These are phyloP conservation scores for Cirrhinus molitorella DNA, from an alignment of 2,797 vertebrate species.

Conservation along the genomic window DNA sequence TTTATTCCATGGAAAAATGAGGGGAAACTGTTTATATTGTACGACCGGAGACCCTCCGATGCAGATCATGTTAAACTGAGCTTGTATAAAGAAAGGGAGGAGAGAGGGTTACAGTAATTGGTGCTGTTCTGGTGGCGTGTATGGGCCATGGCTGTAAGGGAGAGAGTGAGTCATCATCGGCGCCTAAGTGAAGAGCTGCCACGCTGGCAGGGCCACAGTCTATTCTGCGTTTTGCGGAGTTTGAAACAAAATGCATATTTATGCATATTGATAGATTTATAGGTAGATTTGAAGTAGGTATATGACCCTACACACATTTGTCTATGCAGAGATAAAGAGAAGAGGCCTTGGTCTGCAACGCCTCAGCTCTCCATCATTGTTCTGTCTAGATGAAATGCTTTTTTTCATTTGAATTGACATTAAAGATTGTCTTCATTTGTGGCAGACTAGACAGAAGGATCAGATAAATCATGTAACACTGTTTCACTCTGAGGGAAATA, in stretches of 20 bases:
- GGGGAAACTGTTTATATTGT: constrained; percentile 55
- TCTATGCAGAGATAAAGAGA: background rate
- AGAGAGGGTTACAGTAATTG: constrained; percentile 36
- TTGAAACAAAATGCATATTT: background rate
- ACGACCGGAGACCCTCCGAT: constrained; percentile 27
- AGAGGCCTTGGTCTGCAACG: background rate
- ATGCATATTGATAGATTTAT: background rate
- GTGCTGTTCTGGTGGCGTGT: constrained; percentile 25
- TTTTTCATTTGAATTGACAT: background rate
- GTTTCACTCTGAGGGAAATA: background rate
- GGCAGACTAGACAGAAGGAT: background rate
- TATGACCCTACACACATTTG: background rate
- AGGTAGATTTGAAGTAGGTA: background rate
- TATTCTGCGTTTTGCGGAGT: background rate
- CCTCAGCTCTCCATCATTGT: background rate
- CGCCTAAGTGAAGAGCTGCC: constrained; percentile 36
- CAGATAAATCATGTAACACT: constrained; percentile 10
- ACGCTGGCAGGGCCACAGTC: constrained; percentile 38
- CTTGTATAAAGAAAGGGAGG: constrained; percentile 27
- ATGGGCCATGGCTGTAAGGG: constrained; percentile 24
- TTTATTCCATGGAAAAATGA: constrained; percentile 49
- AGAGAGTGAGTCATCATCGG: constrained; percentile 60
- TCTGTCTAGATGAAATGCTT: background rate
- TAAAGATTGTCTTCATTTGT: background rate
- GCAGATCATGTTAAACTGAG: constrained; percentile 31